Evolutionary conservation across 35 echinoderm and acorn worm genomes (phyloP).

Genomic region (Apostichopus parvimensis): DNA sequence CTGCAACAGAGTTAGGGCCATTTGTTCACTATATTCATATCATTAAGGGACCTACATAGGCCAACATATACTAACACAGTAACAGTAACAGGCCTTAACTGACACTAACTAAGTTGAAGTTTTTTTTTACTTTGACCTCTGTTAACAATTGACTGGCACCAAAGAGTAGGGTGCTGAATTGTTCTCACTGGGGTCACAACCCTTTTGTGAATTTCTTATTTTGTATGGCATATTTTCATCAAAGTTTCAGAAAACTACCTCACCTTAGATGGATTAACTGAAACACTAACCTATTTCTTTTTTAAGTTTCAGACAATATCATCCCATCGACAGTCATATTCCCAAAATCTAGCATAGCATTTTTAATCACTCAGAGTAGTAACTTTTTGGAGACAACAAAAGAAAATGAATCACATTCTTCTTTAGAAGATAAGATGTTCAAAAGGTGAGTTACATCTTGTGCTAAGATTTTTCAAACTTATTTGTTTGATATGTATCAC

Average conservation of each 20-base stretch:
- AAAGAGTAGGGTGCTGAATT: not conserved
- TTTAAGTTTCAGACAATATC: constrained; percentile 38
- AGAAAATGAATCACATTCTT: not conserved
- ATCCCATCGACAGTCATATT: constrained; percentile 28
- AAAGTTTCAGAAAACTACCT: too few relatives aligned
- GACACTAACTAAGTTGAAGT: too few relatives aligned
- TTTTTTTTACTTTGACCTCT: too few relatives aligned
- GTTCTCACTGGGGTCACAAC: not conserved
- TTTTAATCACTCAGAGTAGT: constrained; percentile 1
- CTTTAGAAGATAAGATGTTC: not conserved
- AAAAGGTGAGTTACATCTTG: not conserved
- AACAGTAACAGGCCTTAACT: too few relatives aligned
- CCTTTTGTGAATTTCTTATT: not conserved
- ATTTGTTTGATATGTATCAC: too few relatives aligned
- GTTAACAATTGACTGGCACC: too few relatives aligned
- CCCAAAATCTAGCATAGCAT: constrained; percentile 54
- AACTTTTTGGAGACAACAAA: not conserved
- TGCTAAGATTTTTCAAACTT: too few relatives aligned
- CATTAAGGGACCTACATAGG: too few relatives aligned
- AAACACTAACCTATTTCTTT: not conserved
- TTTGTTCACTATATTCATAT: too few relatives aligned
- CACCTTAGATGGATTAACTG: too few relatives aligned
- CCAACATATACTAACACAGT: too few relatives aligned
- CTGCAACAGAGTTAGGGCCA: too few relatives aligned
- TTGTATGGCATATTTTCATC: not conserved